These are phyloP conservation scores for Theocolax elegans DNA, from an alignment of 1,140 invertebrate species.

Conservation along the genomic window DNA sequence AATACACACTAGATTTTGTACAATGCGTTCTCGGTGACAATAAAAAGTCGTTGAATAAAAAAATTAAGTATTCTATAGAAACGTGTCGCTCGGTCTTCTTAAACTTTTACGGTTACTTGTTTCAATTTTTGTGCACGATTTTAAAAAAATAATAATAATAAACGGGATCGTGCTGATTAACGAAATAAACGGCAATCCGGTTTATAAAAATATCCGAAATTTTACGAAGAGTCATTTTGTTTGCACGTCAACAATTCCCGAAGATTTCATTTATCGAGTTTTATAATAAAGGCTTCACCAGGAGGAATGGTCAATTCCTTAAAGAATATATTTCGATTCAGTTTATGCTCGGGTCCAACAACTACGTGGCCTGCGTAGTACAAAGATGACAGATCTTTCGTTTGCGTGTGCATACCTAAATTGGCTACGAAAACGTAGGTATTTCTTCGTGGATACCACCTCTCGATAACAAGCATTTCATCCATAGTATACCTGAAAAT, in stretches of 20 bases:
- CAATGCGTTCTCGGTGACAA: neutral
- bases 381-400: constrained; percentile 76
- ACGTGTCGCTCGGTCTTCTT: too few relatives aligned
- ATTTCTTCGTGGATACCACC: constrained; percentile 80
- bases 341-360: constrained; percentile 70
- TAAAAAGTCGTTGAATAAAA: too few relatives aligned
- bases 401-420: constrained; percentile 70
- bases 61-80: too few relatives aligned
- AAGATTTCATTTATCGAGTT: constrained; percentile 73
- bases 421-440: constrained; percentile 80
- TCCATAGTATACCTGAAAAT: constrained; percentile 67
- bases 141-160: too few relatives aligned
- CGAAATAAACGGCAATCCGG: too few relatives aligned
- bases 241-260: too few relatives aligned
- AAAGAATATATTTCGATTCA: constrained; percentile 75
- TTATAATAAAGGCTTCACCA: constrained; percentile 74
- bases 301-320: constrained; percentile 72
- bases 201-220: too few relatives aligned
- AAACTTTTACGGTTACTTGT: too few relatives aligned
- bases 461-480: constrained; percentile 77
- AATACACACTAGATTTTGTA: neutral
- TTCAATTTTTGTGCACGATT: too few relatives aligned
- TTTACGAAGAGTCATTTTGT: too few relatives aligned
- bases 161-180: too few relatives aligned
- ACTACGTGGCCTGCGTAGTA: constrained; percentile 82